A percentile compares a stretch with the other conserved stretches of the same genome.
Evolutionary conservation across 2,113 vertebrate genomes (phyloP).

Genomic region (Hydrolagus affinis): DNA sequence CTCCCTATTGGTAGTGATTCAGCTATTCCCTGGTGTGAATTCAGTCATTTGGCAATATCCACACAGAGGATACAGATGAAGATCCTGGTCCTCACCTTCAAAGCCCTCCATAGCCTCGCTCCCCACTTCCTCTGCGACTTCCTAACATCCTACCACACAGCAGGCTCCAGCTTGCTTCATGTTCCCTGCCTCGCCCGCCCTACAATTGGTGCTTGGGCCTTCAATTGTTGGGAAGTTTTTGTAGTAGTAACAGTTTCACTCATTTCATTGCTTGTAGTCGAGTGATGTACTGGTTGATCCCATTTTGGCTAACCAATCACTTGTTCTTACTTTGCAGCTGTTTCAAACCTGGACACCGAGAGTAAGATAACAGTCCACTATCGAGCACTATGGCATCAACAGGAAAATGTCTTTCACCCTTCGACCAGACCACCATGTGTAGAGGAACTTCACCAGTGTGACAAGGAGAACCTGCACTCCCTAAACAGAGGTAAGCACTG

Average conservation of each 20-base stretch:
- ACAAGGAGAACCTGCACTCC: slow-evolving; percentile 71
- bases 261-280: background rate
- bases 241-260: background rate
- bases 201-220: too few relatives aligned
- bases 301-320: background rate
- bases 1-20: background rate
- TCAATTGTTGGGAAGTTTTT: background rate
- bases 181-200: too few relatives aligned
- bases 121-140: background rate
- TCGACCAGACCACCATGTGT: slow-evolving; percentile 76
- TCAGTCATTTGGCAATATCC: background rate
- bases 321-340: slow-evolving; percentile 57
- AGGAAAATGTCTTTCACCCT: slow-evolving; percentile 78
- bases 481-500: slow-evolving; percentile 65
- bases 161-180: too few relatives aligned
- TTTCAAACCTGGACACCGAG: slow-evolving; percentile 87
- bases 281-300: too few relatives aligned
- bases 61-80: too few relatives aligned
- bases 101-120: background rate
- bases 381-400: slow-evolving; percentile 76
- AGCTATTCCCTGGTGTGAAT: background rate
- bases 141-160: too few relatives aligned
- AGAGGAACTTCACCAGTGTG: slow-evolving; percentile 77
- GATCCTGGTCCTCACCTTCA: too few relatives aligned
- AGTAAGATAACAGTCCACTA: slow-evolving; percentile 83